Evolutionary conservation across 2,888 invertebrate genomes (phyloP).

Genomic region (Cactoblastis cactorum): DNA sequence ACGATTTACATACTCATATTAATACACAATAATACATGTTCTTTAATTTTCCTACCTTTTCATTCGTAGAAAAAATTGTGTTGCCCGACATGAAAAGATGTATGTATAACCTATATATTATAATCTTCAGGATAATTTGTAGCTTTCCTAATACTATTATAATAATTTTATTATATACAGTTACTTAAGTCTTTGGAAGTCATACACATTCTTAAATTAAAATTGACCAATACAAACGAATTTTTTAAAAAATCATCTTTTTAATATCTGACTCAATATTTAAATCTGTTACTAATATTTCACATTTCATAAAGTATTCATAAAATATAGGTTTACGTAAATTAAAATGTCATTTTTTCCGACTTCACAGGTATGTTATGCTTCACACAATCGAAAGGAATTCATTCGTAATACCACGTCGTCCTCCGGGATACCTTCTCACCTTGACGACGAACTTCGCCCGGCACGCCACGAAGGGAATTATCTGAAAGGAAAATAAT

Average conservation of each 20-base stretch:
- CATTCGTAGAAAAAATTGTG: background rate
- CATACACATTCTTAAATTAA: background rate
- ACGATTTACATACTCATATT: slow-evolving; percentile 19
- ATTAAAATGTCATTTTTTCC: background rate
- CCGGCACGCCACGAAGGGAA: slow-evolving; percentile 71
- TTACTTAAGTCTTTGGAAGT: slow-evolving; percentile 8
- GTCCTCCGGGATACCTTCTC: slow-evolving; percentile 66
- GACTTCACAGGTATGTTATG: slow-evolving; percentile 5
- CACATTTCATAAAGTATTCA: background rate
- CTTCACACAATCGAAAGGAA: background rate
- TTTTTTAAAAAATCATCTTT: too few species aligned
- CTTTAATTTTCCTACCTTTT: slow-evolving; percentile 19
- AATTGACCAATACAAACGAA: background rate
- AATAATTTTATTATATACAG: background rate
- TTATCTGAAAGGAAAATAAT: slow-evolving; percentile 57
- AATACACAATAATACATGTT: slow-evolving; percentile 29
- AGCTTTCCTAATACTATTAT: slow-evolving; percentile 33
- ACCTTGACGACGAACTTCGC: slow-evolving; percentile 59
- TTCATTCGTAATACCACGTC: slow-evolving; percentile 76
- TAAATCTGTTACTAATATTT: background rate
- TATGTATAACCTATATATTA: background rate
- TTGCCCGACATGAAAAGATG: too few species aligned
- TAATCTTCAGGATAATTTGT: slow-evolving; percentile 28
- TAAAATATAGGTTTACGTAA: background rate
- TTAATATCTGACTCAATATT: too few species aligned